Percentiles rank a stretch among this genome's conserved stretches.
phyloP scores from a whole-genome alignment of 2,113 vertebrate species.

The Miniopterus natalensis region DNA sequence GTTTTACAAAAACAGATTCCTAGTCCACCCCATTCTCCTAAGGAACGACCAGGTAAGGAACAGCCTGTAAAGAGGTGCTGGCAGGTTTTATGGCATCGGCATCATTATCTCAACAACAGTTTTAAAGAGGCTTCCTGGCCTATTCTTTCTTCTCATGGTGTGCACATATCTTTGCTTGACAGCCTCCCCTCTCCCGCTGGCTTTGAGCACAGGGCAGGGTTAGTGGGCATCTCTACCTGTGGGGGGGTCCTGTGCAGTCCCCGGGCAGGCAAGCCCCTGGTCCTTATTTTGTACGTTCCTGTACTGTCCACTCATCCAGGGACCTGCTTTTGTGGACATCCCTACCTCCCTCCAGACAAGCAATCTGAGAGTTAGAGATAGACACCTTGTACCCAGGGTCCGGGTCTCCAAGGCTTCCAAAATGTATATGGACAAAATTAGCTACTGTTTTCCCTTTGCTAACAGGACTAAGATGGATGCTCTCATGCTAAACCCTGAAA shows the following conservation, averaged over 20 bases:
- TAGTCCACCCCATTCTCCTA: rapidly evolving
- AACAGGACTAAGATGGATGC: rapidly evolving
- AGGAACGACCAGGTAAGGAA: rapidly evolving
- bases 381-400: rapidly evolving
- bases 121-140: rapidly evolving
- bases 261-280: too few relatives aligned
- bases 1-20: rapidly evolving
- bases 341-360: rapidly evolving
- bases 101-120: background rate
- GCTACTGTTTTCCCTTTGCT: rapidly evolving
- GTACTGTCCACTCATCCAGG: rapidly evolving
- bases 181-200: rapidly evolving
- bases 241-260: background rate
- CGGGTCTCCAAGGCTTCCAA: rapidly evolving
- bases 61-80: rapidly evolving
- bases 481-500: rapidly evolving
- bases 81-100: rapidly evolving
- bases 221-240: rapidly evolving
- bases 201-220: too few relatives aligned
- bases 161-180: rapidly evolving
- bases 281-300: background rate
- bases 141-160: rapidly evolving
- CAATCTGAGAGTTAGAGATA: rapidly evolving
- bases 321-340: rapidly evolving
- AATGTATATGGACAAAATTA: rapidly evolving